Conservation (phyloP, 2,888 invertebrate species). For the Laothoe populi region DNA sequence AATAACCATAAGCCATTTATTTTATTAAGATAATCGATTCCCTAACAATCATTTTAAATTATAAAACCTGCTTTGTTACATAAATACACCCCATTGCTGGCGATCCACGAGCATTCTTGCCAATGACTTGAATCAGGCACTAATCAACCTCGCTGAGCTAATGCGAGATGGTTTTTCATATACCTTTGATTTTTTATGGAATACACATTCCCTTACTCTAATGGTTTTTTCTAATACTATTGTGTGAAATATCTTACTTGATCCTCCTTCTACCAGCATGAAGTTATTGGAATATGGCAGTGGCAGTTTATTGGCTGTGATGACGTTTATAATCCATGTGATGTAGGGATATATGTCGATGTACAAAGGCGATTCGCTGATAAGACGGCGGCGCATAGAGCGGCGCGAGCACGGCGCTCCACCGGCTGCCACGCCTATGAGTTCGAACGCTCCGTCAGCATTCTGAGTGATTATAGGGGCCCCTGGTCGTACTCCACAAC, state of each 20-base stretch:
- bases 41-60: too few species aligned
- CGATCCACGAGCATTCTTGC: too few species aligned
- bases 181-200: too few species aligned
- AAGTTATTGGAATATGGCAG: slow-evolving; percentile 64
- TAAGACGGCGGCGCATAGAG: slow-evolving; percentile 61
- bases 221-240: neutral
- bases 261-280: slow-evolving; percentile 52
- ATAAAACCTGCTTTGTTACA: too few species aligned
- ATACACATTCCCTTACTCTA: too few species aligned
- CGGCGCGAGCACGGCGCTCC: slow-evolving; percentile 58
- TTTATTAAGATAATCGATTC: neutral
- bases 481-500: slow-evolving; percentile 69
- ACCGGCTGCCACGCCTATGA: slow-evolving; percentile 66
- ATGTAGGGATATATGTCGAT: slow-evolving; percentile 72
- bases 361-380: slow-evolving; percentile 66
- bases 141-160: too few species aligned
- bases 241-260: slow-evolving; percentile 45
- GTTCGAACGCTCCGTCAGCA: slow-evolving; percentile 61
- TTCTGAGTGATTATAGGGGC: slow-evolving; percentile 68
- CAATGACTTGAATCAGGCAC: too few species aligned
- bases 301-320: slow-evolving; percentile 67
- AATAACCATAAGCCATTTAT: too few species aligned
- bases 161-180: too few species aligned
- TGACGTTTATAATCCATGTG: slow-evolving; percentile 68
- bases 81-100: too few species aligned